Conservation (phyloP, 1,140 invertebrate species). For the Lysiphlebus fabarum region DNA sequence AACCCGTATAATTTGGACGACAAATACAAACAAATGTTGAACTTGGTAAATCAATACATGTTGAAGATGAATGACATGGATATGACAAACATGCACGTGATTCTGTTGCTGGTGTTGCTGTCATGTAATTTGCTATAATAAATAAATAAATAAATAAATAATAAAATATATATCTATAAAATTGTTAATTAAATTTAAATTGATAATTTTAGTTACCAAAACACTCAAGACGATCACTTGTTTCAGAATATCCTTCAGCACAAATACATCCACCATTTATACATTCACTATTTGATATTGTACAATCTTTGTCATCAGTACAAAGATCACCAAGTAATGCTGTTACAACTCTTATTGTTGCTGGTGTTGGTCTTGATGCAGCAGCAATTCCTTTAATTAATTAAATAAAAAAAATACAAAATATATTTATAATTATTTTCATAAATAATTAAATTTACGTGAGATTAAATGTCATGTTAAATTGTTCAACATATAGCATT, state of each 20-base stretch:
- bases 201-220: conserved; percentile 57
- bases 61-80: conserved; percentile 74
- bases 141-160: conserved; percentile 26
- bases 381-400: conserved; percentile 42
- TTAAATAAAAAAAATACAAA: conserved; percentile 13
- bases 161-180: conserved; percentile 8
- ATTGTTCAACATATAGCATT: no score
- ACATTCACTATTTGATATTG: conserved; percentile 69
- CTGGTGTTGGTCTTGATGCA: conserved; percentile 62
- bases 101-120: conserved; percentile 63
- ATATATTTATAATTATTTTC: no score
- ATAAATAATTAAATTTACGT: no score
- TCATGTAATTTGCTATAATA: conserved; percentile 51
- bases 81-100: conserved; percentile 70
- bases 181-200: neutral
- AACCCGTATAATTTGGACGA: conserved; percentile 67
- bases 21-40: conserved; percentile 77
- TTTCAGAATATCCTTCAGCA: conserved; percentile 62
- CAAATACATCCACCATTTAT: conserved; percentile 71
- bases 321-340: conserved; percentile 75
- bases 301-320: conserved; percentile 69
- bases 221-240: conserved; percentile 69
- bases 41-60: conserved; percentile 70
- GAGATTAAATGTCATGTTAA: no score
- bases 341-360: conserved; percentile 67